Evolutionary conservation across 2,113 vertebrate species (phyloP), one percentile per base, ranked within the genome.

Genomic region (Siniperca chuatsi): DNA sequence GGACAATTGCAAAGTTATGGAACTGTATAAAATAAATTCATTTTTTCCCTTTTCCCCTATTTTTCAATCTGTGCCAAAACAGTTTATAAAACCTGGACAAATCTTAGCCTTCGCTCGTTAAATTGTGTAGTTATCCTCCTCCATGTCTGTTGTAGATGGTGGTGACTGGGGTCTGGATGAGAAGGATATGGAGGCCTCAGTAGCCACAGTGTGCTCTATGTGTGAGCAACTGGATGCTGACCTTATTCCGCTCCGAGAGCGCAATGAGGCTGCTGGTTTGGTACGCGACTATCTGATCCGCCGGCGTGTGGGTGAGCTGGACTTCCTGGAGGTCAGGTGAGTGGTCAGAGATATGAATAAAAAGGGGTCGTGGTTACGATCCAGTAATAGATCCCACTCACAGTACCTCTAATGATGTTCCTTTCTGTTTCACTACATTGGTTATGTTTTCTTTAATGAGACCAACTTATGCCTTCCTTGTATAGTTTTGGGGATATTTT

Each of bases 271-370:
- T 0, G 97, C 97, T 0, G 98, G 98, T 50, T 96, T 96, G 37
- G 98, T 99, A 37, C 96, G 96, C 0, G 98, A 99, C 93, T 99
- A 98, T 94, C 94, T 99, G 0, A 97, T 99, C 81, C 97, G 98
- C 82, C 96, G 98, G 52, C 95, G 97, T 15, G 98, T 99, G 35
- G 98, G 98, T 68, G 98, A 99, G 94, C 97, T 98, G 80, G 98
- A 99, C 95, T 99, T 99, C 96, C 95, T 99, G 95, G 98, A 99
- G 95, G 98, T 99, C 96, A 97, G 98, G 98, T 99, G 93, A 97
- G 96, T 78, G 57, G 11, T 61, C 35, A 70, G 35, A 64, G 35
- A 33, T 40, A 11, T 18, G 16, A 62, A 44, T 35, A 25, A 25
- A 48, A 48, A 40, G 12, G 5, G 42, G 8, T 50, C 21, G n/a